phyloP scores from a whole-genome alignment of 2,113 vertebrate species.

The Rhodinocichla rosea region DNA sequence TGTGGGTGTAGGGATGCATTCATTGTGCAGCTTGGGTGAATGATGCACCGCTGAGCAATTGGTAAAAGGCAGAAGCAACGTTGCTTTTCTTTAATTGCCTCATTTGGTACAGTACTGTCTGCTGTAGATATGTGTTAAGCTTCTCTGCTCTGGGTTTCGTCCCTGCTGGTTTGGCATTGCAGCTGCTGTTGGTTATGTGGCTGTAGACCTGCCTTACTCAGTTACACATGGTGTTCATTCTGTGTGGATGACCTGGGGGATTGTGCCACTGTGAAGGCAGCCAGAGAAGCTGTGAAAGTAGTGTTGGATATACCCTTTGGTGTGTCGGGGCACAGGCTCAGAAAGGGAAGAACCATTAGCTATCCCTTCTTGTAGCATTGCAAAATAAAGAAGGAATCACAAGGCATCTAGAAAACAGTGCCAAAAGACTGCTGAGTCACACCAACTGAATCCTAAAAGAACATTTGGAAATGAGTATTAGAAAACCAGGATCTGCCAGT shows the following conservation, averaged over 20 bases:
- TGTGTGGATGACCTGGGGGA: not conserved
- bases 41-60: not conserved
- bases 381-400: not conserved
- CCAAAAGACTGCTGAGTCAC: slow-evolving; percentile 51
- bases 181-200: not conserved
- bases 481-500: not conserved
- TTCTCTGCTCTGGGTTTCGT: not conserved
- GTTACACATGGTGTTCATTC: not conserved
- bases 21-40: not conserved
- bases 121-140: not conserved
- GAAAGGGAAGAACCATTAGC: not conserved
- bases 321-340: not conserved
- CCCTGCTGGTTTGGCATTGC: not conserved
- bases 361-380: not conserved
- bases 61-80: not conserved
- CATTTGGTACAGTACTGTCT: not conserved
- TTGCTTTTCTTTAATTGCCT: not conserved
- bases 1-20: not conserved
- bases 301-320: not conserved
- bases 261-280: not conserved
- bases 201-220: not conserved
- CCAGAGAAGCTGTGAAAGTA: not conserved
- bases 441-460: not conserved
- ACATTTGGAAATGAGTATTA: slow-evolving; percentile 37
- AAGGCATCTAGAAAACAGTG: slow-evolving; percentile 11